Base-by-base conservation (phyloP, 2,888 invertebrate species). In the Leucania comma region DNA sequence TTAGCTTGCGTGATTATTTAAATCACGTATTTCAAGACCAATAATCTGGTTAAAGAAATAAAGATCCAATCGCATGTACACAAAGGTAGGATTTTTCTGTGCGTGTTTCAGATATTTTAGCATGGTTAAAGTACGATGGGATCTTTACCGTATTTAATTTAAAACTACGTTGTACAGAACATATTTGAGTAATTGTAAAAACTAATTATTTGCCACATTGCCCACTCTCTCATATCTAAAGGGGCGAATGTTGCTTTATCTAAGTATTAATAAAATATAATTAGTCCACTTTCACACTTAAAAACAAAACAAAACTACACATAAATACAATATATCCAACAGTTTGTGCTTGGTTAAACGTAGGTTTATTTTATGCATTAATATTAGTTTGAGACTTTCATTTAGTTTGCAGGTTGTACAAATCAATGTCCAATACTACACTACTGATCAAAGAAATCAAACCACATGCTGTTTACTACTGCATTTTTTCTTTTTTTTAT, bases 281-380 rank as follows among this genome's bases (percentile, higher is more conserved):
- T 79, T 57, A 54, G 65, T 64, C 76, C 62, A 81, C 50, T 74
- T 82, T 71, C 64, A 83, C 64, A 54, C 78, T 65, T 72, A 70
- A 22, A 81, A 68, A 70, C 60, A 68, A 76, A 83, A 80, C 46
- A 32, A 71, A 78, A 73, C 67, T 79, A 72, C 68, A 78, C 58
- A 53, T 50, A 46, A 29, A 76, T 59, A 68, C 67, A 66, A 60
- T 46, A 59, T 74, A 75, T 48, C 38, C 61, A 65, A 59, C 29
- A 66, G 60, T 68, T 84, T 84, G 82, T 84, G 82, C 82, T 72
- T 48, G 51, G 57, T 77, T 74, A 26, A 69, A 66, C 17, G 20
- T 5, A 46, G 20, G 42, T 68, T 72, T 71, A 69, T 62, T 74
- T 84, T 82, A 85, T 83, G 83, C 83, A 79, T 60, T 53, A 54